Evolutionary conservation across 2,888 invertebrate genomes (phyloP), one percentile per base, ranked within the genome.

Genomic region (Himalopsyche japonica): DNA sequence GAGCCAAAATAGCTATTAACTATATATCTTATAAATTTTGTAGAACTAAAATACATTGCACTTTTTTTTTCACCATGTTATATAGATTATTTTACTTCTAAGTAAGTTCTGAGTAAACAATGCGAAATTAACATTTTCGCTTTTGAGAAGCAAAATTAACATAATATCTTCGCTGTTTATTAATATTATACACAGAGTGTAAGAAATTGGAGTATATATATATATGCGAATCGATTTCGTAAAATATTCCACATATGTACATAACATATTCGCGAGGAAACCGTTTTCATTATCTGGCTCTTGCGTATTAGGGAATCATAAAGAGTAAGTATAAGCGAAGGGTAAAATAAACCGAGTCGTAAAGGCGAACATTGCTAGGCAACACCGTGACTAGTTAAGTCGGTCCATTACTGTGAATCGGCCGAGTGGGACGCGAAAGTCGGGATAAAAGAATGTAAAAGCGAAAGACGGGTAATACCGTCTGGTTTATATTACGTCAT

Each of bases 261-360:
- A 3, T 48, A 18, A 20, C 57, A 57, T 57, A 20, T 57, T 57
- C 57, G 24, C 57, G 64, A 82, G 78, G 43, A 78, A 85, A n/a
- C 85, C 83, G 81, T 85, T 85, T 83, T 85, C 85, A 85, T 83
- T 85, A 85, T 81, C 76, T 49, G 34, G 80, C 37, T 27, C 64
- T 78, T 10, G 49, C 79, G 79, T 84, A 85, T 85, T 80, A 84
- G 79, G 81, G 64, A 64, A 76, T 27, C 83, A 82, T 82, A 64
- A 84, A 78, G 24, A 37, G 82, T 20, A 76, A 80, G 79, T 70
- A 79, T 81, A 79, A 82, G 83, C 70, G 81, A 48, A 20, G 80
- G 82, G 70, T 84, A 83, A 79, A 85, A 79, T 76, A 85, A 85
- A 84, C 83, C 76, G 18, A 79, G 83, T 79, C 85, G 79, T 79